Conservation (phyloP, 2,888 invertebrate species). For the Caradrina clavipalpis region DNA sequence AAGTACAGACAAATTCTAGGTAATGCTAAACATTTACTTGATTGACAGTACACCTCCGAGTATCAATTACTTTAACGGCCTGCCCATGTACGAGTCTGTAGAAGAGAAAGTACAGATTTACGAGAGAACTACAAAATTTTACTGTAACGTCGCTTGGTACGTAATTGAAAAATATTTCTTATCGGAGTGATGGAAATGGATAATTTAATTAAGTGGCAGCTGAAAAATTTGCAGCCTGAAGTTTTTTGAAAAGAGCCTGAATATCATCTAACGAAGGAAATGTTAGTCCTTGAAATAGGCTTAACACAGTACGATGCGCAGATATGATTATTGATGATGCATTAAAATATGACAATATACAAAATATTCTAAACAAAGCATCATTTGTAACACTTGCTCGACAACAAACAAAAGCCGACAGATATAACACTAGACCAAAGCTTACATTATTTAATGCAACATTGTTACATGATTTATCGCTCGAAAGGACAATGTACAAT, state of each 20-base stretch:
- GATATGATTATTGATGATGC: constrained; percentile 8
- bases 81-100: constrained; percentile 59
- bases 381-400: constrained; percentile 55
- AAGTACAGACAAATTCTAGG: constrained; percentile 56
- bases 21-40: constrained; percentile 66
- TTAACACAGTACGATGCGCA: not conserved
- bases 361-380: constrained; percentile 47
- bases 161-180: constrained; percentile 59
- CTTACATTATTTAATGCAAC: constrained; percentile 61
- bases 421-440: constrained; percentile 45
- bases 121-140: constrained; percentile 65
- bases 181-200: constrained; percentile 28
- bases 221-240: not conserved
- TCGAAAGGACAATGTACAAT: constrained; percentile 78
- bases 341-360: constrained; percentile 31
- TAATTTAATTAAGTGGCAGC: constrained; percentile 23
- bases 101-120: constrained; percentile 68
- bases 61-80: constrained; percentile 71
- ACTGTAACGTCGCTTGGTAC: constrained; percentile 44
- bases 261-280: not conserved
- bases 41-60: constrained; percentile 70
- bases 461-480: constrained; percentile 72
- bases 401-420: constrained; percentile 58
- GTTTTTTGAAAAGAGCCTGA: not conserved
- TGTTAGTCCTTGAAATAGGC: not conserved